phyloP scores from a whole-genome alignment of 1,140 invertebrate species.

The Wiebesia pumilae region DNA sequence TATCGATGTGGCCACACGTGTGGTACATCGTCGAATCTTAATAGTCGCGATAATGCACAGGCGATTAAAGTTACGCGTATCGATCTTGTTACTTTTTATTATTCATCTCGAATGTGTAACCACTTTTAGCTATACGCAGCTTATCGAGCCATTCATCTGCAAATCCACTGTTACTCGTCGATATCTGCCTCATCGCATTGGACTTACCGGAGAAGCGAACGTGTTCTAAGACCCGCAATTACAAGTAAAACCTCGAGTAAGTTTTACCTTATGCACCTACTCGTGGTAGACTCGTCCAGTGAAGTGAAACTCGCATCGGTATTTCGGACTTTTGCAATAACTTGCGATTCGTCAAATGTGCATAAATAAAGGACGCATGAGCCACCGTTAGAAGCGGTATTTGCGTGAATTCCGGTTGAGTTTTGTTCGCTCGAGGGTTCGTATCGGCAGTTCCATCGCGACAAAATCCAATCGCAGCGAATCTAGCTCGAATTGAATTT shows the following conservation, averaged over 20 bases:
- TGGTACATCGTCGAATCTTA: not conserved
- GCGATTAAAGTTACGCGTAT: not conserved
- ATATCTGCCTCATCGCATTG: not conserved
- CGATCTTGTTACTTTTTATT: not conserved
- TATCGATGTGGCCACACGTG: no score
- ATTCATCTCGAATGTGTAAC: not conserved
- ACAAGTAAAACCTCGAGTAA: no score
- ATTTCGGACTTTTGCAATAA: no score
- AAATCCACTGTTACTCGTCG: not conserved
- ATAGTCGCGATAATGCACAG: not conserved
- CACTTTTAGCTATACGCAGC: not conserved
- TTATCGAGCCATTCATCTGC: not conserved
- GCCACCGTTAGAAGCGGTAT: no score
- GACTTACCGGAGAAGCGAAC: not conserved
- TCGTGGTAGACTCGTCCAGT: no score
- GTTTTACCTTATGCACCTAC: no score
- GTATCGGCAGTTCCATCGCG: not conserved
- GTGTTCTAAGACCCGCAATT: not conserved
- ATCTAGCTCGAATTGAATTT: not conserved
- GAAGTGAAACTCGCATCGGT: no score
- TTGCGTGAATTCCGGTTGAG: not conserved
- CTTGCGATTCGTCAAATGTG: no score
- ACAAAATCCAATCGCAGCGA: not conserved
- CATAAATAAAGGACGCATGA: no score
- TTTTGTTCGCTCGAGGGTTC: not conserved